Base-by-base conservation (phyloP, 2,113 vertebrate genomes). In the Xenopus laevis region DNA sequence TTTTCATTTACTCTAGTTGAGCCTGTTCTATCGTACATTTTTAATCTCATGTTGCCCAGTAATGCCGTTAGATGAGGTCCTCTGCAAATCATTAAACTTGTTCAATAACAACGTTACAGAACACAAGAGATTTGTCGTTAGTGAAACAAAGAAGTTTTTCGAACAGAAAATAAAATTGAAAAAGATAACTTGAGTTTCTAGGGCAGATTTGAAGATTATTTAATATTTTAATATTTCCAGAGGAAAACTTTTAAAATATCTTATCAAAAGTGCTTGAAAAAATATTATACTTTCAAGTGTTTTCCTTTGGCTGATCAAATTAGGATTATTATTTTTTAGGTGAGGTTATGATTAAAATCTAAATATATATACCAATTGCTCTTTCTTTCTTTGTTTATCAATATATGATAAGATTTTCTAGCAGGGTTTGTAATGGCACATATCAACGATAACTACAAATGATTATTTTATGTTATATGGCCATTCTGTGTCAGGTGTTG, bases 71-170 rank as follows among this genome's bases (percentile, higher is more conserved):
- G 87, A 91, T 89, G 87, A 90, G 84, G 85, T 88, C 86, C 87
- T 93, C 83, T 89, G 89, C 86, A 90, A 89, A 91, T 92, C 88
- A 88, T 92, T 92, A 92, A 87, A 89, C 88, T 88, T 90, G 88
- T 88, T 93, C 89, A 90, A 83, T 92, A 92, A 88, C 82, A 87
- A 83, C 44, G 4, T 85, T 89, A 90, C 86, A 88, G 90, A 91
- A 86, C 90, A 90, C 88, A 79, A 72, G 89, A 91, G 89, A 88
- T 81, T 86, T 84, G 78, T 78, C 65, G 65, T 86, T 75, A 82
- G 81, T 75, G 83, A 86, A 89, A 88, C 86, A 89, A 89, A 87
- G 88, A 88, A 85, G 81, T 86, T 90, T 88, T 84, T 87, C 82
- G 87, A 84, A 84, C 1, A 1, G 46, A 0, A 65, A 46, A 80